Conservation (phyloP, 2,888 invertebrate genomes). For the Baccha elongata region DNA sequence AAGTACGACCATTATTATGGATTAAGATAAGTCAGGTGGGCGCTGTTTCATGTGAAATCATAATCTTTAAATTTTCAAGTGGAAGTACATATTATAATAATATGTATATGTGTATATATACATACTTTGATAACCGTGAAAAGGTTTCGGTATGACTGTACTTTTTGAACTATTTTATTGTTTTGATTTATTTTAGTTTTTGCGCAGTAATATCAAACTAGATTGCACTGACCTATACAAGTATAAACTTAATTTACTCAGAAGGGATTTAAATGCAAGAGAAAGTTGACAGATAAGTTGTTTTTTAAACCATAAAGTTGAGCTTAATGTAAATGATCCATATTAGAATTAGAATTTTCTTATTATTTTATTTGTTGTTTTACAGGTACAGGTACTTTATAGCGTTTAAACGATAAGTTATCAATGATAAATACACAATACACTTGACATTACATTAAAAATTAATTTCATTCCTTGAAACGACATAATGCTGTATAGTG, state of each 20-base stretch:
- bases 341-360: no score
- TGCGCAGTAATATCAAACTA: not conserved
- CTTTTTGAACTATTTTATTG: not conserved
- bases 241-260: not conserved
- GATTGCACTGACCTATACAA: not conserved
- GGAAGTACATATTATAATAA: not conserved
- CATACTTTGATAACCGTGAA: no score
- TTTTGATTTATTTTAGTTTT: not conserved
- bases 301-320: no score
- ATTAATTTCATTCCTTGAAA: not conserved
- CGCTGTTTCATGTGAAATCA: not conserved
- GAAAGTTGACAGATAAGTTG: no score
- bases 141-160: not conserved
- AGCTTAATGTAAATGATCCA: no score
- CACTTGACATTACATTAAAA: not conserved
- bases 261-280: no score
- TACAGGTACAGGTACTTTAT: no score
- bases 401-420: no score
- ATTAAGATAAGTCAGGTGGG: constrained; percentile 5
- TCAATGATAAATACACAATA: no score
- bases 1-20: constrained; percentile 9
- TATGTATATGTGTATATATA: no score
- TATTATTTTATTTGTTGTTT: no score
- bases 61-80: not conserved
- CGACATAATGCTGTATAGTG: not conserved